phyloP scores from a whole-genome alignment of 1,140 invertebrate species.

The Anoplolepis gracilipes region DNA sequence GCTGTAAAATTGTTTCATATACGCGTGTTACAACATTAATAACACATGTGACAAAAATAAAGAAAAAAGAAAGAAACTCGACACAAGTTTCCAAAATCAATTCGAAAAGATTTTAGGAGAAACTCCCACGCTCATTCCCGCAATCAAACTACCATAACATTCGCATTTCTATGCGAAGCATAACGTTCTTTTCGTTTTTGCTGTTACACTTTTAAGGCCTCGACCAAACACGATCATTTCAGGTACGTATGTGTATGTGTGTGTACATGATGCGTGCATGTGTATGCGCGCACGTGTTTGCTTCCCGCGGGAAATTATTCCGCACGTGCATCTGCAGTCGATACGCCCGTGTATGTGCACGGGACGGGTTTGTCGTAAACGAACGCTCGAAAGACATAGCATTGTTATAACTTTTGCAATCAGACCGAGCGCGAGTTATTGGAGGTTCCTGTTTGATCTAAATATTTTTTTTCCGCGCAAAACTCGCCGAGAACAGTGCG shows the following conservation, averaged over 20 bases:
- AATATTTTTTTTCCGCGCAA: conserved; percentile 32
- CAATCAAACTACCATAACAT: conserved; percentile 40
- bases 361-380: conserved; percentile 10
- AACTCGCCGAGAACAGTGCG: neutral
- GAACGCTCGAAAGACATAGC: conserved; percentile 47
- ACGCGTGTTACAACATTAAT: neutral
- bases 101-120: neutral
- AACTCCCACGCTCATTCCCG: neutral
- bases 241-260: neutral
- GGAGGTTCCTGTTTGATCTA: conserved; percentile 24
- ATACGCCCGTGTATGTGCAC: conserved; percentile 9
- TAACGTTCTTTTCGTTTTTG: conserved; percentile 34
- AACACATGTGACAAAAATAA: neutral
- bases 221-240: neutral
- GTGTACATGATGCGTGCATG: conserved; percentile 31
- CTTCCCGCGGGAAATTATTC: conserved; percentile 81
- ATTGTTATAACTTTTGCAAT: conserved; percentile 58
- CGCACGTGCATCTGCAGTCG: conserved; percentile 62
- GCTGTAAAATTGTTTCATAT: neutral
- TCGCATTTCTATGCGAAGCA: conserved; percentile 39
- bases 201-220: conserved; percentile 57
- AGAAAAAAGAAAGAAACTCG: neutral
- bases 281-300: conserved; percentile 45
- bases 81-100: conserved; percentile 17
- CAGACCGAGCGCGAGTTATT: conserved; percentile 34